Conservation (phyloP, 2,797 vertebrate species). For the Rhinophrynus dorsalis region DNA sequence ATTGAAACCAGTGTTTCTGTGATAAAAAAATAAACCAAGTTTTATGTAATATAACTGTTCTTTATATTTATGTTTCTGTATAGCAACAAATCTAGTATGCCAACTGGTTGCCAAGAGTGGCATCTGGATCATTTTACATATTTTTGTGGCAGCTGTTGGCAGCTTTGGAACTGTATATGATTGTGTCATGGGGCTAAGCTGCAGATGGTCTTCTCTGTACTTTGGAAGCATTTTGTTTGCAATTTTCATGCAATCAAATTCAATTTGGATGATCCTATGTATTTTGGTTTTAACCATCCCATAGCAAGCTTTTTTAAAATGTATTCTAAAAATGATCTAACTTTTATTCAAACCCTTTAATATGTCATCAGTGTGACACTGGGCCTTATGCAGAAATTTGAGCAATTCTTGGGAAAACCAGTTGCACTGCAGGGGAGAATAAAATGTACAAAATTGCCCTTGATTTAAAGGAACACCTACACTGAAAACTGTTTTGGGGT, state of each 20-base stretch:
- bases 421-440: too few relatives aligned
- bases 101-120: constrained; percentile 33
- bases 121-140: constrained; percentile 45
- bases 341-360: too few relatives aligned
- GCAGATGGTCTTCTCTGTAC: constrained; percentile 34
- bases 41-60: not conserved
- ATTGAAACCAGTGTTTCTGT: not conserved
- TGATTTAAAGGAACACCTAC: too few relatives aligned
- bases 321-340: too few relatives aligned
- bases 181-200: constrained; percentile 30
- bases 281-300: too few relatives aligned
- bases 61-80: constrained; percentile 4
- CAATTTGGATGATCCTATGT: not conserved
- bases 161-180: constrained; percentile 33
- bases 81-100: constrained; percentile 23
- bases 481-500: too few relatives aligned
- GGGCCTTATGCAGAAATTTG: too few relatives aligned
- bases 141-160: constrained; percentile 43
- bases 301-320: too few relatives aligned
- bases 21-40: not conserved
- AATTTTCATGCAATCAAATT: constrained; percentile 13
- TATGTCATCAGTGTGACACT: too few relatives aligned
- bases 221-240: constrained; percentile 24
- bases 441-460: too few relatives aligned
- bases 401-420: too few relatives aligned